These are phyloP conservation scores for Phodopus roborovskii DNA, from an alignment of 2,113 vertebrate species.

Conservation along the genomic window DNA sequence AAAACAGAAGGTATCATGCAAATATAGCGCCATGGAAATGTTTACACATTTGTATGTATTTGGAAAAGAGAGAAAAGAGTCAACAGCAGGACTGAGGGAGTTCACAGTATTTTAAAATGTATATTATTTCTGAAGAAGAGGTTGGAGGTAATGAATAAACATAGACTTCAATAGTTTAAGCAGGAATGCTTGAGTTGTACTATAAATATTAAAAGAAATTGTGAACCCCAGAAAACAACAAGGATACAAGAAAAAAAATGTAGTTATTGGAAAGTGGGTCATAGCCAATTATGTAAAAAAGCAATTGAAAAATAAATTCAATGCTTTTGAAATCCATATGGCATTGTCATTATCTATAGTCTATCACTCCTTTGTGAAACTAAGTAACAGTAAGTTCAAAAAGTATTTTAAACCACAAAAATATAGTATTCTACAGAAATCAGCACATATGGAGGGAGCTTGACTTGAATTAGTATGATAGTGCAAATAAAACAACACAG, in stretches of 20 bases:
- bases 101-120: not conserved
- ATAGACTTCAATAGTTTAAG: not conserved
- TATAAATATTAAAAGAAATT: not conserved
- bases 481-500: not conserved
- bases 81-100: too few species aligned
- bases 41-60: not conserved
- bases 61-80: not conserved
- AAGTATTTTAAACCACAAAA: not conserved
- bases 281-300: not conserved
- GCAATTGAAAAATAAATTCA: not conserved
- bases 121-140: not conserved
- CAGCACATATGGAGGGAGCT: not conserved
- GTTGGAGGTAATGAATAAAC: not conserved
- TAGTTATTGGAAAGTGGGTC: not conserved
- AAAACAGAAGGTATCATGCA: not conserved
- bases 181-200: not conserved
- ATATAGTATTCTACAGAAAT: not conserved
- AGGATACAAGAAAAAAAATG: not conserved
- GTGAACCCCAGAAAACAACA: not conserved
- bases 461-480: not conserved
- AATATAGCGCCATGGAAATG: not conserved
- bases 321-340: not conserved
- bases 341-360: not conserved
- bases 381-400: not conserved
- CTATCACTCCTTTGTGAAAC: not conserved